Conservation (phyloP, 2,888 invertebrate genomes). For the Lapara coniferarum region DNA sequence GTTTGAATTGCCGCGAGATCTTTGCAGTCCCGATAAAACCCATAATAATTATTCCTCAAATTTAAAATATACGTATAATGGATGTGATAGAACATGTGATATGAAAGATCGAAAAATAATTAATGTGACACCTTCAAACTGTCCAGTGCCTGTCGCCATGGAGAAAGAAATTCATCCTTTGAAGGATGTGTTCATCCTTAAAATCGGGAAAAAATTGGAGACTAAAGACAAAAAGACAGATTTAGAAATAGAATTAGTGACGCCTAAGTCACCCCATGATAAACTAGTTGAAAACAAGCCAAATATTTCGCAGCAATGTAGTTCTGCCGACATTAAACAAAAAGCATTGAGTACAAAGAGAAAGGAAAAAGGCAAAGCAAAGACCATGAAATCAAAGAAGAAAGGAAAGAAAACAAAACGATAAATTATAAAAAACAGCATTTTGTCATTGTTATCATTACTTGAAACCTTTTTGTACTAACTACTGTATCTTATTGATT, state of each 20-base stretch:
- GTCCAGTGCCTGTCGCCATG: constrained; percentile 70
- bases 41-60: constrained; percentile 64
- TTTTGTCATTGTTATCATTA: too few relatives aligned
- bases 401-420: constrained; percentile 39
- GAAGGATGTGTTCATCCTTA: constrained; percentile 77
- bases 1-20: constrained; percentile 67
- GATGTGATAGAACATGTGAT: constrained; percentile 53
- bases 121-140: constrained; percentile 72
- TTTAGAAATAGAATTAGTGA: constrained; percentile 75
- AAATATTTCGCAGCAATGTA: constrained; percentile 61
- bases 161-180: constrained; percentile 64
- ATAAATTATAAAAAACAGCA: background rate
- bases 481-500: background rate
- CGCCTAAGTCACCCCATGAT: constrained; percentile 65
- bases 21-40: constrained; percentile 50
- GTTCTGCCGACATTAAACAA: constrained; percentile 47
- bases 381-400: constrained; percentile 40
- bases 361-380: constrained; percentile 45
- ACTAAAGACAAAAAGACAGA: constrained; percentile 76
- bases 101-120: constrained; percentile 60
- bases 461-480: background rate
- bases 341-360: constrained; percentile 44
- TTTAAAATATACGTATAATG: constrained; percentile 66
- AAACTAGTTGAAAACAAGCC: constrained; percentile 44
- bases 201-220: constrained; percentile 77